These are phyloP conservation scores for Apodemia duryi DNA, from an alignment of 2,888 invertebrate species.

Conservation along the genomic window DNA sequence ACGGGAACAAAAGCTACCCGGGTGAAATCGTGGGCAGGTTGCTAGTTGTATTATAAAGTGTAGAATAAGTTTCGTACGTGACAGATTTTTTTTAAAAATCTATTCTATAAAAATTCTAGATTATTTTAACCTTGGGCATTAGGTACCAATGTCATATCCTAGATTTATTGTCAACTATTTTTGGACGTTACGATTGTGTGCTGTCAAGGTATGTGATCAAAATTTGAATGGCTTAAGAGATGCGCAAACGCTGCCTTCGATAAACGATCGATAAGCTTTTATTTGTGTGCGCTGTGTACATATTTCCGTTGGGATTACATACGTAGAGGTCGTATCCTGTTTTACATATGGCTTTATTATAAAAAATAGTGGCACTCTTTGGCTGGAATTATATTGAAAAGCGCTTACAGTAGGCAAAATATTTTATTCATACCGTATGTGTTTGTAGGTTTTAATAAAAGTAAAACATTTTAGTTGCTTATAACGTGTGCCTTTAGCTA, in stretches of 20 bases:
- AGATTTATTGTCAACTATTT: slow-evolving; percentile 44
- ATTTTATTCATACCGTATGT: not conserved
- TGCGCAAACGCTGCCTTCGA: slow-evolving; percentile 63
- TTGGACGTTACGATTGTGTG: slow-evolving; percentile 54
- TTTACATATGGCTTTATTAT: slow-evolving; percentile 15
- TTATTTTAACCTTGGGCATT: slow-evolving; percentile 29
- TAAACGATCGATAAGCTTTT: slow-evolving; percentile 65
- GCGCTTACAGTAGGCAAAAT: slow-evolving; percentile 12
- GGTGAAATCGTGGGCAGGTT: too few relatives aligned
- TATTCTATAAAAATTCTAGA: too few relatives aligned
- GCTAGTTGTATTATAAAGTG: too few relatives aligned
- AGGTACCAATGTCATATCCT: slow-evolving; percentile 48
- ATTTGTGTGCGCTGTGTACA: slow-evolving; percentile 44
- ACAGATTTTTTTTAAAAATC: too few relatives aligned
- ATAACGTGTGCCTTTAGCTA: too few relatives aligned
- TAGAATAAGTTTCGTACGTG: too few relatives aligned
- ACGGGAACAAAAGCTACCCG: too few relatives aligned
- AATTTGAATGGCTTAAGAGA: slow-evolving; percentile 74
- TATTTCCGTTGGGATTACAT: slow-evolving; percentile 58
- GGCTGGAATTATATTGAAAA: slow-evolving; percentile 10
- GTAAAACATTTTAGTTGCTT: too few relatives aligned
- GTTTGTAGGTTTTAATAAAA: too few relatives aligned
- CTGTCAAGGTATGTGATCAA: slow-evolving; percentile 67
- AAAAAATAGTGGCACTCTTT: not conserved
- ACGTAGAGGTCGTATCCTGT: slow-evolving; percentile 49